Percentiles rank a stretch among this genome's conserved stretches.
Evolutionary conservation across 1,140 invertebrate genomes (phyloP).

Genomic region (Drosophila subpulchrella): DNA sequence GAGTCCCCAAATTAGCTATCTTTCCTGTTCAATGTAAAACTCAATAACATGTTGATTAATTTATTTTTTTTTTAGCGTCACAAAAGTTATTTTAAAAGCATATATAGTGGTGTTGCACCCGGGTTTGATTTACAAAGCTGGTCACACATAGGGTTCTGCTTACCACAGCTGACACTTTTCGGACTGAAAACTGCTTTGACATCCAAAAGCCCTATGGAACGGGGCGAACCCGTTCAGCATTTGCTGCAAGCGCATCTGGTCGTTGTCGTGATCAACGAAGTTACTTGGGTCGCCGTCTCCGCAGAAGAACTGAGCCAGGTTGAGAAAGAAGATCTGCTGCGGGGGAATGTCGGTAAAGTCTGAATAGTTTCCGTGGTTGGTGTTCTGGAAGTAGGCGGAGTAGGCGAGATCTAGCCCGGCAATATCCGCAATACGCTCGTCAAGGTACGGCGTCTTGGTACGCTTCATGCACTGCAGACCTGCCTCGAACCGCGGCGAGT

Average conservation of each 20-base stretch:
- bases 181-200: conserved; percentile 16
- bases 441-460: conserved; percentile 45
- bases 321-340: conserved; percentile 65
- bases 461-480: conserved; percentile 45
- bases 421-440: conserved; percentile 67
- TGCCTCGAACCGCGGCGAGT: neutral
- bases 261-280: conserved; percentile 57
- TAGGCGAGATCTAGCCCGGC: conserved; percentile 62
- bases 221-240: conserved; percentile 51
- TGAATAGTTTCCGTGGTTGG: neutral
- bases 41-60: too few species aligned
- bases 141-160: neutral
- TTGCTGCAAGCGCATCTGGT: conserved; percentile 54
- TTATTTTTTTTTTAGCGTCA: too few species aligned
- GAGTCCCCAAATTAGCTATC: too few species aligned
- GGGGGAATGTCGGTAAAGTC: conserved; percentile 27
- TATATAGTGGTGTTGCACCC: too few species aligned
- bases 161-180: conserved; percentile 64
- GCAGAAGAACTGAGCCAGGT: conserved; percentile 74
- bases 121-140: too few species aligned
- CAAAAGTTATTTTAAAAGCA: too few species aligned
- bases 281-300: neutral
- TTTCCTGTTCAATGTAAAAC: too few species aligned
- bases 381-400: conserved; percentile 35
- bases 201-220: conserved; percentile 45